phyloP scores from a whole-genome alignment of 2,797 vertebrate species.

The Anguilla obscura region DNA sequence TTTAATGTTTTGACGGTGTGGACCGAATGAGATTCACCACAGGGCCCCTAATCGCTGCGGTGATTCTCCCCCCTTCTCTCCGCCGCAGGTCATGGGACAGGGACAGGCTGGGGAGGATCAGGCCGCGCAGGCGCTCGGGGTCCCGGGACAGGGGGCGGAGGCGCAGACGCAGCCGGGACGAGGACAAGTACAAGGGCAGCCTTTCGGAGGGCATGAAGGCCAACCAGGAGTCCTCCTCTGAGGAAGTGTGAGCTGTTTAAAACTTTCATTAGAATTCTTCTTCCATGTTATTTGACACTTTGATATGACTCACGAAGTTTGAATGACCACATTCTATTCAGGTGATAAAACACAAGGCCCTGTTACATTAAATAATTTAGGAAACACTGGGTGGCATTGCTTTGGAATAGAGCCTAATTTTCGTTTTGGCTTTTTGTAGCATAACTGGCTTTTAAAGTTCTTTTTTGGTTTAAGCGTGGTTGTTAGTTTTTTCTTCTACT shows the following conservation, averaged over 20 bases:
- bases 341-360: no score
- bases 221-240: constrained; percentile 90
- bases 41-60: background rate
- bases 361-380: no score
- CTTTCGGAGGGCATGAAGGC: constrained; percentile 98
- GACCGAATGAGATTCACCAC: background rate
- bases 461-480: no score
- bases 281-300: no score
- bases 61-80: background rate
- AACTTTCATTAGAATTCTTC: no score
- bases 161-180: constrained; percentile 85
- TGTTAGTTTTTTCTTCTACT: no score
- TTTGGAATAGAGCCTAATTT: no score
- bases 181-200: constrained; percentile 98
- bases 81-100: constrained; percentile 70
- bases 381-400: no score
- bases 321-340: no score
- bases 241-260: constrained; percentile 82
- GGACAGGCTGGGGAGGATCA: constrained; percentile 81
- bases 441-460: no score
- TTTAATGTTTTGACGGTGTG: background rate
- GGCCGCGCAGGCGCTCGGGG: constrained; percentile 81
- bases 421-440: no score
- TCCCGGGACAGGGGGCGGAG: constrained; percentile 79
- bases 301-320: no score